Evolutionary conservation across 2,113 vertebrate genomes (phyloP).

Genomic region (Microcebus griseorufus): DNA sequence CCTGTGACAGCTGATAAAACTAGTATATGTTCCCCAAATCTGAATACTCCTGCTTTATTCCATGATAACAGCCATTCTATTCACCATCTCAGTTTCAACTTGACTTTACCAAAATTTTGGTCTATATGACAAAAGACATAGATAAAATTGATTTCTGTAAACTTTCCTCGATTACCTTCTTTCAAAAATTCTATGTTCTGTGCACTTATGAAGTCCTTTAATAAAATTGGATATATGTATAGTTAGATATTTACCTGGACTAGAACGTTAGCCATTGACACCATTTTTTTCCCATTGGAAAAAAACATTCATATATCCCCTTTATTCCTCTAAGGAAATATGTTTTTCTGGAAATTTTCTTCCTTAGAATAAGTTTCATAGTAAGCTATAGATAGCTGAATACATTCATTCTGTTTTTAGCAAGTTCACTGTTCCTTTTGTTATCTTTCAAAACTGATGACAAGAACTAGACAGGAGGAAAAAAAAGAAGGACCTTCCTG

Average conservation of each 20-base stretch:
- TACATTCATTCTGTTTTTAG: conserved; percentile 2
- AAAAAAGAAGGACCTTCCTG: not conserved
- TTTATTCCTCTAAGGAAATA: not conserved
- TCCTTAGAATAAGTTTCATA: not conserved
- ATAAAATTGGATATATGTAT: not conserved
- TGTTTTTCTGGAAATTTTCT: not conserved
- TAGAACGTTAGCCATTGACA: not conserved
- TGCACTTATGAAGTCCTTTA: not conserved
- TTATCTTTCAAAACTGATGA: conserved; percentile 18
- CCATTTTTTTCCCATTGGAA: not conserved
- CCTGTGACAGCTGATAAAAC: not conserved
- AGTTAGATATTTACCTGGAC: not conserved
- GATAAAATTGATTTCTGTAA: not conserved
- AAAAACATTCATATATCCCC: not conserved
- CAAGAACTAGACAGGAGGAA: not conserved
- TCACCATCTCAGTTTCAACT: not conserved
- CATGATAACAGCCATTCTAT: not conserved
- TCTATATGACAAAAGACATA: not conserved
- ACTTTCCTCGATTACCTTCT: not conserved
- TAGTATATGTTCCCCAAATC: not conserved
- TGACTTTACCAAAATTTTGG: not conserved
- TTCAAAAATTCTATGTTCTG: not conserved
- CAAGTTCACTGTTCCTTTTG: not conserved
- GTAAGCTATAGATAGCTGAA: not conserved
- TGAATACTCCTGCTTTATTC: not conserved